Conservation (phyloP, 2,797 vertebrate genomes). For the Gila robusta region DNA sequence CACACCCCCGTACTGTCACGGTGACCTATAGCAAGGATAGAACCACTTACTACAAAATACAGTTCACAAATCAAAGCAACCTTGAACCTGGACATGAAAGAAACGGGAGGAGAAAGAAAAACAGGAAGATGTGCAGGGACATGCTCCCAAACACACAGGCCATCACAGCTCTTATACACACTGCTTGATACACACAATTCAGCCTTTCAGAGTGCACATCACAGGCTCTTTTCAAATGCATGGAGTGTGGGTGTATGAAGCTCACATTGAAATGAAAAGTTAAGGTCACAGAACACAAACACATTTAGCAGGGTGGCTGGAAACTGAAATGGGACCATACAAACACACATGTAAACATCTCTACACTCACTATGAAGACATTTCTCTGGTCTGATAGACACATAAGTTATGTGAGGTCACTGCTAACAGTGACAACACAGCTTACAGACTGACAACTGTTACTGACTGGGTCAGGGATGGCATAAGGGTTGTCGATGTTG, state of each 20-base stretch:
- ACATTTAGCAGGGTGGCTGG: slow-evolving; percentile 9
- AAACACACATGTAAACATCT: not conserved
- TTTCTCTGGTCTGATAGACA: not conserved
- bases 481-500: not conserved
- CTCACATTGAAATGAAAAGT: slow-evolving; percentile 40
- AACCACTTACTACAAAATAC: slow-evolving; percentile 35
- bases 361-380: slow-evolving; percentile 4
- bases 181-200: slow-evolving; percentile 36
- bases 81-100: slow-evolving; percentile 40
- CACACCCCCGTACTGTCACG: not conserved
- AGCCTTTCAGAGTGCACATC: slow-evolving; percentile 29
- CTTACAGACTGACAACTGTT: not conserved
- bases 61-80: slow-evolving; percentile 41
- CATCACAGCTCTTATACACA: slow-evolving; percentile 22
- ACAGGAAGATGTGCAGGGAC: slow-evolving; percentile 42
- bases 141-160: slow-evolving; percentile 27
- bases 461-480: not conserved
- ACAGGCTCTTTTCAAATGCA: slow-evolving; percentile 36
- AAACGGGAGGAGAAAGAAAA: slow-evolving; percentile 49
- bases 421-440: not conserved
- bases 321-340: not conserved
- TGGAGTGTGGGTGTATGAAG: slow-evolving; percentile 37
- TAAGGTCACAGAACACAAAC: slow-evolving; percentile 44
- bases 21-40: slow-evolving; percentile 17
- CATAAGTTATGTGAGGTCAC: slow-evolving; percentile 7